Evolutionary conservation across 2,113 vertebrate genomes (phyloP).

Genomic region (Neolamprologus ventralis): DNA sequence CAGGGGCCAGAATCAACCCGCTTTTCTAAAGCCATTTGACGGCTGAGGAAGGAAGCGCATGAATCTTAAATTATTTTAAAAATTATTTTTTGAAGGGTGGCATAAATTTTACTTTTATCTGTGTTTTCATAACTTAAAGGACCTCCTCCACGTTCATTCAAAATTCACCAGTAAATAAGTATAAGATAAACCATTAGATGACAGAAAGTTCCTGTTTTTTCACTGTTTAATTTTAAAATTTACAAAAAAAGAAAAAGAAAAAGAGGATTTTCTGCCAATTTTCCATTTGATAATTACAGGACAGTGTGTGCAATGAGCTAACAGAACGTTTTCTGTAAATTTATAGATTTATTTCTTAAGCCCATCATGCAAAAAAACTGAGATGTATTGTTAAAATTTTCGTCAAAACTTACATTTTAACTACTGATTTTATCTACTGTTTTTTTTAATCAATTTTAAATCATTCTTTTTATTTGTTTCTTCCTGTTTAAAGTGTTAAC

Average conservation of each 20-base stretch:
- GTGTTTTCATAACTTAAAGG: neutral
- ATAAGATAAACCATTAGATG: neutral
- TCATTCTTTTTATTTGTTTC: accelerated
- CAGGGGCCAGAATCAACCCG: neutral
- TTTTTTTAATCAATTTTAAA: neutral
- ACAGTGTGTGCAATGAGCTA: neutral
- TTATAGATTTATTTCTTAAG: neutral
- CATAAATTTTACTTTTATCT: neutral
- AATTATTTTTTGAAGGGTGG: neutral
- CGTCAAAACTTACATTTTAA: accelerated
- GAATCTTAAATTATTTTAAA: neutral
- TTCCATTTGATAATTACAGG: neutral
- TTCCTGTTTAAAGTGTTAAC: neutral
- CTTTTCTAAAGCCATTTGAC: neutral
- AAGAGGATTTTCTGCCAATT: neutral
- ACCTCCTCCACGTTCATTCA: accelerated
- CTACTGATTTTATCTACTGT: neutral
- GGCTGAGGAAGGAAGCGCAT: accelerated
- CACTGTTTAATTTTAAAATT: neutral
- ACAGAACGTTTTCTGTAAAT: neutral
- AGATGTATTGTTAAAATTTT: neutral
- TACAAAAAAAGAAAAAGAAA: accelerated
- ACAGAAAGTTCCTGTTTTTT: neutral
- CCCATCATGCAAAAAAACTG: neutral
- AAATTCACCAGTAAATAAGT: neutral